Evolutionary conservation across 2,888 invertebrate species (phyloP).

Genomic region (Leistus spinibarbis): DNA sequence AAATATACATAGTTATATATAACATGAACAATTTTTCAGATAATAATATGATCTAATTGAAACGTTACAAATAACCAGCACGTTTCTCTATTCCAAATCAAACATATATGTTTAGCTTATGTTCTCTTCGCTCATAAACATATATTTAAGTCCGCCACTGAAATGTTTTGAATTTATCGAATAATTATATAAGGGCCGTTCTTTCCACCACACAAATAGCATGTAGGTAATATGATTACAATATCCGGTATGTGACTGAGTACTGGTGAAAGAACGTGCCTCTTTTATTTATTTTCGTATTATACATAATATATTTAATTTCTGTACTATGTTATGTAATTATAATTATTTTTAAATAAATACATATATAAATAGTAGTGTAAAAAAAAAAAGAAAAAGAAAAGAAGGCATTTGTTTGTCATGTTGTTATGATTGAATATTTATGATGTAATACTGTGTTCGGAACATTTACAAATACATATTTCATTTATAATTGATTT

Average conservation of each 20-base stretch:
- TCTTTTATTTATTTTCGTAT: neutral
- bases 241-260: neutral
- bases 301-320: neutral
- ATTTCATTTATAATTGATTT: slow-evolving; percentile 17
- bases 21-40: too few species aligned
- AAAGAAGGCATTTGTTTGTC: too few species aligned
- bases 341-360: slow-evolving; percentile 23
- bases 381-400: too few species aligned
- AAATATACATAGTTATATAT: too few species aligned
- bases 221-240: too few species aligned
- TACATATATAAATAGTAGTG: neutral
- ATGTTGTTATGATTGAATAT: neutral
- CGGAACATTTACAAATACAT: slow-evolving; percentile 8
- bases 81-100: too few species aligned
- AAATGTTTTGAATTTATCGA: neutral
- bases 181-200: neutral
- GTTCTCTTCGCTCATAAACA: neutral
- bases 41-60: too few species aligned
- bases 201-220: neutral
- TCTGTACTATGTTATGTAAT: slow-evolving; percentile 24
- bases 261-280: neutral
- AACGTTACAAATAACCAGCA: neutral
- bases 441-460: neutral
- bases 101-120: too few species aligned
- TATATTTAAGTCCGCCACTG: neutral